Percentiles rank a stretch among this genome's conserved stretches.
These are phyloP conservation scores for Rostratula benghalensis DNA, from an alignment of 2,113 vertebrate species.

Conservation along the genomic window DNA sequence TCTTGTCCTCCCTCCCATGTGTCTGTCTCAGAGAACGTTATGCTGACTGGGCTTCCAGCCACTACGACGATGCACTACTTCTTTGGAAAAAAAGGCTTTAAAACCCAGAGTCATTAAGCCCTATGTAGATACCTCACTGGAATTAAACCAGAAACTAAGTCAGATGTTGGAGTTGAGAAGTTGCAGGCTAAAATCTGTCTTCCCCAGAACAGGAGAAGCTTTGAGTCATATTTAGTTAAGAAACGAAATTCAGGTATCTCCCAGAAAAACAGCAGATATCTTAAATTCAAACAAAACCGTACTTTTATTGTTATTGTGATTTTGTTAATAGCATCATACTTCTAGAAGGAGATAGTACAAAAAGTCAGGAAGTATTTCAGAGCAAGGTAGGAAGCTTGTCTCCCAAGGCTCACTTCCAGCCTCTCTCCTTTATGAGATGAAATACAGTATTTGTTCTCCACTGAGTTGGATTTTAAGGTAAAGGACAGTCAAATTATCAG, in stretches of 20 bases:
- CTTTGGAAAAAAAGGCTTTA: background rate
- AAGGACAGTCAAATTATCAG: background rate
- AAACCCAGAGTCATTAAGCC: background rate
- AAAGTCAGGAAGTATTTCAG: background rate
- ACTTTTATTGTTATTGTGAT: background rate
- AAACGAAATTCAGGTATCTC: background rate
- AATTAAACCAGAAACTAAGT: background rate
- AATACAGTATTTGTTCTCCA: background rate
- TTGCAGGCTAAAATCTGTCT: background rate
- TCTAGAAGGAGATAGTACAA: background rate
- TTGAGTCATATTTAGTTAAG: background rate
- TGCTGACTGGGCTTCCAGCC: background rate
- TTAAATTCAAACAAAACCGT: background rate
- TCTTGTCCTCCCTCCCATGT: background rate
- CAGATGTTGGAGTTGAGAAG: background rate
- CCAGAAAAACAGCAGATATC: background rate
- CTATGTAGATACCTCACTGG: accelerated
- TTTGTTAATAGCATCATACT: background rate
- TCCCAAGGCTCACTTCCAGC: background rate
- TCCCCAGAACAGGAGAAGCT: background rate
- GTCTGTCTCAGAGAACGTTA: background rate
- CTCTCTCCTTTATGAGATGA: background rate
- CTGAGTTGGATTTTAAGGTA: background rate
- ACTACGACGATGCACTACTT: background rate
- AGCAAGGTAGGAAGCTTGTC: background rate